phyloP scores from a whole-genome alignment of 1,140 invertebrate genomes.

The Saccostrea glomerata region DNA sequence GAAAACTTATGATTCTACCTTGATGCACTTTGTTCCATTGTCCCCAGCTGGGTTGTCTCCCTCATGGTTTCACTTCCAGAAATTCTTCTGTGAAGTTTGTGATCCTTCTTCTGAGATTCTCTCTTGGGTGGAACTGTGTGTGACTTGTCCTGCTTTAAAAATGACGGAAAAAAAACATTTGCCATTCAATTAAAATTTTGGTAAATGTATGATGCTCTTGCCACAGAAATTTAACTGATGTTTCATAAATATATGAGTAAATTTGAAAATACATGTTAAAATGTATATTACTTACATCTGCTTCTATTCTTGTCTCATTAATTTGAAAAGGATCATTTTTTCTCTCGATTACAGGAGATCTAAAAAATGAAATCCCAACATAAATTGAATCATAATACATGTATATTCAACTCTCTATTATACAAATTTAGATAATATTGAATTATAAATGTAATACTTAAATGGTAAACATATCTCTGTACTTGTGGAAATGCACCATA shows the following conservation, averaged over 20 bases:
- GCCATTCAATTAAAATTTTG: neutral
- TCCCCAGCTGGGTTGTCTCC: neutral
- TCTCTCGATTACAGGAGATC: conserved; percentile 26
- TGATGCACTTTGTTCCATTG: neutral
- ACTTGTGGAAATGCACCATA: no score
- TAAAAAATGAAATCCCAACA: neutral
- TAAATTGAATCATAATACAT: no score
- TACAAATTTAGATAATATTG: no score
- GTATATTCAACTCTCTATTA: no score
- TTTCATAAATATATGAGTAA: neutral
- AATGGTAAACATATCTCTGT: no score
- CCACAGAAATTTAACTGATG: neutral
- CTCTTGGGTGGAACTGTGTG: neutral
- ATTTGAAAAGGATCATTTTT: conserved; percentile 35
- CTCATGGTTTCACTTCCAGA: neutral
- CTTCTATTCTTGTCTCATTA: conserved; percentile 28
- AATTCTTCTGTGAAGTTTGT: neutral
- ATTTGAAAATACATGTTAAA: neutral
- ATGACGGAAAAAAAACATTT: neutral
- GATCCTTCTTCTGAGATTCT: neutral
- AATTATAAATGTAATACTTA: no score
- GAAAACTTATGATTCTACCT: neutral
- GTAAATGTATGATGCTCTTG: neutral
- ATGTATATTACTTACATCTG: neutral
- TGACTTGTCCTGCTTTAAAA: neutral